Percentiles rank a stretch among this genome's conserved stretches.
These are phyloP conservation scores for Hymenochirus boettgeri DNA, from an alignment of 2,113 vertebrate genomes.

Conservation along the genomic window DNA sequence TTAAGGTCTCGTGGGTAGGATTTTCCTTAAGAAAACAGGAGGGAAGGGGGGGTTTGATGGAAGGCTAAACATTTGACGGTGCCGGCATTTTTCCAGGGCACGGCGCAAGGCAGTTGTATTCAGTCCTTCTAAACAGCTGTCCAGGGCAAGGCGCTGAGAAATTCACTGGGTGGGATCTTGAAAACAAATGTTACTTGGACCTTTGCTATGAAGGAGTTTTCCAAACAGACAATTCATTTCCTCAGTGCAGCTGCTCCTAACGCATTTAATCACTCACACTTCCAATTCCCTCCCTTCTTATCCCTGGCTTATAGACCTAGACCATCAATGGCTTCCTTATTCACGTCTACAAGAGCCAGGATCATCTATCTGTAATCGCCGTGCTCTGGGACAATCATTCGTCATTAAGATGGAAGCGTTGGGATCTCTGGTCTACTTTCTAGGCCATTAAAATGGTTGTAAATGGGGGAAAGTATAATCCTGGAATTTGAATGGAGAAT, in stretches of 20 bases:
- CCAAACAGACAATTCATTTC: constrained; percentile 26
- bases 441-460: too few species aligned
- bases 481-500: too few species aligned
- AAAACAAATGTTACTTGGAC: constrained; percentile 17
- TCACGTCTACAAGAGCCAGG: too few species aligned
- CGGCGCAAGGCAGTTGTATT: not conserved
- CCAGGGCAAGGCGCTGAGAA: not conserved
- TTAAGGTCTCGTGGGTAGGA: constrained; percentile 11
- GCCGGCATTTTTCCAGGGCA: not conserved
- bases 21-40: not conserved
- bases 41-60: not conserved
- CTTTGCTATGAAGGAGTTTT: not conserved
- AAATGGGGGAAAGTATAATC: too few species aligned
- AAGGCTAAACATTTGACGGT: not conserved
- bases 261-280: not conserved
- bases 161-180: not conserved
- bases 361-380: too few species aligned
- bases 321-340: not conserved
- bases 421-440: not conserved
- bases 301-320: not conserved
- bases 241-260: constrained; percentile 6
- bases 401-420: not conserved
- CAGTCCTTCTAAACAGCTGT: constrained; percentile 12
- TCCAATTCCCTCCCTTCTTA: not conserved
- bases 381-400: not conserved